Evolutionary conservation across 2,113 vertebrate species (phyloP).

Genomic region (Entomyzon cyanotis): DNA sequence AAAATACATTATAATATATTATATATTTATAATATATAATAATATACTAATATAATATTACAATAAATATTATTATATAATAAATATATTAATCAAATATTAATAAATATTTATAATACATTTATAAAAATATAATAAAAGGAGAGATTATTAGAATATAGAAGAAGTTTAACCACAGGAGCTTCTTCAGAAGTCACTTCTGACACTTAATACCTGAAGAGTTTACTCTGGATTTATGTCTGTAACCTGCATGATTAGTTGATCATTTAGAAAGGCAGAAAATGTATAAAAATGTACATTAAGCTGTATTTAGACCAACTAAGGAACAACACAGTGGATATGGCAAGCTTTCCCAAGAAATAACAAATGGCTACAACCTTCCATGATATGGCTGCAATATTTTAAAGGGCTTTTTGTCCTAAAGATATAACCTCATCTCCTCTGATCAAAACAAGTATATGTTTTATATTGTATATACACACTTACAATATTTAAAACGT

Average conservation of each 20-base stretch:
- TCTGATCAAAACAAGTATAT: conserved; percentile 41
- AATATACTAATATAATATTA: no score
- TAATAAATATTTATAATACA: no score
- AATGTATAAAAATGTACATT: background rate
- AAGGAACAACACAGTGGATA: background rate
- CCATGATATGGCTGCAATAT: background rate
- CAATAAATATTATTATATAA: no score
- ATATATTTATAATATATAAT: no score
- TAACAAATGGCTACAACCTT: background rate
- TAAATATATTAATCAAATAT: no score
- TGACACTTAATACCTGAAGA: background rate
- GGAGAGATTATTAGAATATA: background rate
- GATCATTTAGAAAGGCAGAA: background rate
- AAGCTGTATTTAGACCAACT: background rate
- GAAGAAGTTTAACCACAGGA: background rate
- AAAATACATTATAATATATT: no score
- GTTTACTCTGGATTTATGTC: background rate
- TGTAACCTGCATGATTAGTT: background rate
- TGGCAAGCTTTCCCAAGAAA: background rate
- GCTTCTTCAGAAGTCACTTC: background rate
- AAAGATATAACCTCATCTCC: background rate
- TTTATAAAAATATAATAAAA: no score
- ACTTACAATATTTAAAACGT: conserved; percentile 66
- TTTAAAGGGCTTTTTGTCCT: background rate
- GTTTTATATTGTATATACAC: conserved; percentile 56